Evolutionary conservation across 1,140 invertebrate species (phyloP), one percentile per base, ranked within the genome.

Genomic region (Formica selysi): DNA sequence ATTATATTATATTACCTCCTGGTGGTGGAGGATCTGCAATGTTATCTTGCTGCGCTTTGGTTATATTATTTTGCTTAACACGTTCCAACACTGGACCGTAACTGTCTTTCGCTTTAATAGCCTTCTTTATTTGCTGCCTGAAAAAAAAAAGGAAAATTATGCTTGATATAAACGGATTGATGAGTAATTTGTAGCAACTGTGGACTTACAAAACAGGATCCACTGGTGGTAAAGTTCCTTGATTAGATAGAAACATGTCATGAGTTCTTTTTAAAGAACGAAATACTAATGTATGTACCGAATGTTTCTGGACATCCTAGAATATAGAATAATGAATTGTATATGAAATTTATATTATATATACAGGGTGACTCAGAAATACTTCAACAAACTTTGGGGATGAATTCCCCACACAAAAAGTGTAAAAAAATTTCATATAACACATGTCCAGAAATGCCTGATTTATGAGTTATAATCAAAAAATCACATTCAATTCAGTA

Each of bases 241-340:
- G 98, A 93, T 99, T 98, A 48, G 97, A 96, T 51, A 99, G 94
- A 95, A 99, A 99, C 97, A 99, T 98, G 95, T 99, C 99, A 95
- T 99, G 99, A 16, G 98, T 99, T 92, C 99, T 95, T 95, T 99
- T 99, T 81, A 99, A 95, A 6, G 99, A 99, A 87, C 99, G 96
- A 95, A 99, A 99, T 67, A 99, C 98, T 76, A 99, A 95, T 4
- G 98, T 99, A 92, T 99, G 99, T 0, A 99, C 98, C 5, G 99
- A 99, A 95, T 99, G 99, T 92, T 98, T 97, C 93, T 99, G 98
- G 3, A 99, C 98, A 87, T 99, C 98, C 96, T 94, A 71, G 32
- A 86, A 86, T 13, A 86, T 13, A 88, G 22, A 54, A 62, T 36
- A 44, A 84, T 41, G 0, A 29, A 26, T 29, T 13, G 16, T 62